Evolutionary conservation across 1,140 invertebrate genomes (phyloP), one percentile per base, ranked within the genome.

Genomic region (Micrasema minimum): DNA sequence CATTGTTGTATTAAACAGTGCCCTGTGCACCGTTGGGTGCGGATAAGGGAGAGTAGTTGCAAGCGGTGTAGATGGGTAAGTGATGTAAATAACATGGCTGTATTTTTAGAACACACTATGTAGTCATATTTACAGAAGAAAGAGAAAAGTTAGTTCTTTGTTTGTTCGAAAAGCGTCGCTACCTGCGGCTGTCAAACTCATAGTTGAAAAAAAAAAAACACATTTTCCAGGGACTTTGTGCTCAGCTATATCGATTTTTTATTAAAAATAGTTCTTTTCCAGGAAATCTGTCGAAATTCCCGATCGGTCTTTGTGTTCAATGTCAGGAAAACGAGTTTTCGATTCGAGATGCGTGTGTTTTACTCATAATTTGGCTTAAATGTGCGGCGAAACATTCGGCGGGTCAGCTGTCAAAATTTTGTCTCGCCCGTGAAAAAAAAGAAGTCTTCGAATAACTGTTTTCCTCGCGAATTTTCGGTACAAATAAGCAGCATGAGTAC

Each of bases 401-500:
- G 43, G 26, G 14, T 48, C 23, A 48, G 35, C 46, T 65, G 62
- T 65, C 46, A 50, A 31, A 35, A 65, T 26, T n/a, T 65, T 4
- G 26, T 65, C 62, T 45, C 37, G 43, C 59, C 43, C 59, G 37
- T 35, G 22, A n/a, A n/a, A n/a, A n/a, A n/a, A n/a, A n/a, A n/a
- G 59, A 45, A n/a, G 23, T 18, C 18, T 18, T 43, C 22, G 12
- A 62, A 45, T 62, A 26, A 2, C 11, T 16, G 43, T 22, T 62
- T 26, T 43, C n/a, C 18, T 62, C 59, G 43, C 37, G 14, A 41
- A 18, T 12, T 35, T 22, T 46, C 22, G 12, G 7, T 5, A 62
- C 11, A 43, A 20, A 22, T 20, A 16, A 11, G 5, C 7, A 22
- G 6, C 59, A 88, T 88, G 87, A 86, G 85, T 78, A 82, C 84